Percentiles rank a stretch among this genome's conserved stretches.
Evolutionary conservation across 2,113 vertebrate genomes (phyloP).

Genomic region (Callocephalon fimbriatum): DNA sequence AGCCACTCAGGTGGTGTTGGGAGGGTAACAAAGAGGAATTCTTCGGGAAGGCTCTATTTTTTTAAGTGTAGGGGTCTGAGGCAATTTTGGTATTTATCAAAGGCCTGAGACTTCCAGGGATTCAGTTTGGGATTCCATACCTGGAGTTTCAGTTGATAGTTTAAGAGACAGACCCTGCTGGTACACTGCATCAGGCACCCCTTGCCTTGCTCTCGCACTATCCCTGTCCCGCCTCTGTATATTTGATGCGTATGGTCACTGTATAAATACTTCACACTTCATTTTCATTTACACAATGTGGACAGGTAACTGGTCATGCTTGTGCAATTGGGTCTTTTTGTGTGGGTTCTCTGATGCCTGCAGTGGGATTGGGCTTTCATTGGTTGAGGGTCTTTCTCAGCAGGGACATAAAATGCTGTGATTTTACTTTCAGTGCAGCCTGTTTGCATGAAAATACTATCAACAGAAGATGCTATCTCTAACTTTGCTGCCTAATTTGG

Average conservation of each 20-base stretch:
- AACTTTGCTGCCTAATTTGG: not conserved
- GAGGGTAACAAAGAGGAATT: not conserved
- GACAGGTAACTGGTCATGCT: not conserved
- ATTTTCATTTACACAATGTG: not conserved
- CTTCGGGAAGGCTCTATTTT: not conserved
- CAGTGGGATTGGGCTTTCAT: not conserved
- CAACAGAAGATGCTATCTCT: not conserved
- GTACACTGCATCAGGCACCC: not conserved
- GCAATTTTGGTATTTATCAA: not conserved
- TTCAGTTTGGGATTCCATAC: not conserved
- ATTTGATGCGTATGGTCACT: not conserved
- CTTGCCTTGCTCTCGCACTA: not conserved
- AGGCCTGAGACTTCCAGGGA: not conserved
- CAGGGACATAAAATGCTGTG: not conserved
- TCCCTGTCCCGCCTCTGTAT: not conserved
- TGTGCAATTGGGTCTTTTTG: not conserved
- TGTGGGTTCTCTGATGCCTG: not conserved
- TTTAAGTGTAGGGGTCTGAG: not conserved
- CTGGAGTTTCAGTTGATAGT: rapidly evolving
- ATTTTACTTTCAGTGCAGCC: not conserved
- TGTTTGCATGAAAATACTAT: not conserved
- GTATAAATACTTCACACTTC: not conserved
- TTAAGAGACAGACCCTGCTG: not conserved
- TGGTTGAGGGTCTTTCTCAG: not conserved
- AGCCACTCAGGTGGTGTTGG: not conserved